Base-by-base conservation (phyloP, 2,888 invertebrate species). In the Deilephila porcellus region DNA sequence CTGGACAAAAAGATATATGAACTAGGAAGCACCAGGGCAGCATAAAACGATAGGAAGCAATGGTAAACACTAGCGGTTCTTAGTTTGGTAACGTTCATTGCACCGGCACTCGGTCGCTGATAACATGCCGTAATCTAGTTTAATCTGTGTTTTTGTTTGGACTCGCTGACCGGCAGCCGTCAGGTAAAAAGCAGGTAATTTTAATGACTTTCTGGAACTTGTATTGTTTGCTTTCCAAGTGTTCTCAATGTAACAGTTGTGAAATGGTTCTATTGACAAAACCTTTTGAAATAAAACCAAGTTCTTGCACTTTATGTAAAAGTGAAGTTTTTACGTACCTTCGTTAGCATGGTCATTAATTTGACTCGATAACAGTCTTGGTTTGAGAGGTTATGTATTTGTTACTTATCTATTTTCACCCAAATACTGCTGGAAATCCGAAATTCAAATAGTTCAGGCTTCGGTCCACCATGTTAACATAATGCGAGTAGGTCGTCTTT, bases 191-290 rank as follows among this genome's bases (percentile, higher is more conserved):
- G 45, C 67, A 67, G 67, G 67, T 67, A 67, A 67, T 45, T 67
- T 67, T 67, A 52, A 67, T 52, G 32, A n/a, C 60, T 70, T 70
- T 60, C 74, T 74, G 72, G 70, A 74, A 72, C 20, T 53, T 70
- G 34, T 64, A 64, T 72, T 72, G 72, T 72, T 52, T 52, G 20
- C 52, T 52, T 67, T 52, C 29, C 62, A 56, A 37, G 52, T 64
- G 62, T 52, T 73, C 37, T 56, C 70, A 71, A 71, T 75, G 71
- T 74, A 60, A 71, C 25, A 45, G 45, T 52, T 14, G 14, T 25
- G 52, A 25, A 52, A 52, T 52, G 67, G 25, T 67, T 67, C 25
- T 20, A 34, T 63, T 63, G 34, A 56, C 56, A 56, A 56, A 56
- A 56, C 56, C 56, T 56, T 56, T 56, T 56, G 17, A 45, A 45